These are phyloP conservation scores for Allacma fusca DNA, from an alignment of 2,888 invertebrate species.

Conservation along the genomic window DNA sequence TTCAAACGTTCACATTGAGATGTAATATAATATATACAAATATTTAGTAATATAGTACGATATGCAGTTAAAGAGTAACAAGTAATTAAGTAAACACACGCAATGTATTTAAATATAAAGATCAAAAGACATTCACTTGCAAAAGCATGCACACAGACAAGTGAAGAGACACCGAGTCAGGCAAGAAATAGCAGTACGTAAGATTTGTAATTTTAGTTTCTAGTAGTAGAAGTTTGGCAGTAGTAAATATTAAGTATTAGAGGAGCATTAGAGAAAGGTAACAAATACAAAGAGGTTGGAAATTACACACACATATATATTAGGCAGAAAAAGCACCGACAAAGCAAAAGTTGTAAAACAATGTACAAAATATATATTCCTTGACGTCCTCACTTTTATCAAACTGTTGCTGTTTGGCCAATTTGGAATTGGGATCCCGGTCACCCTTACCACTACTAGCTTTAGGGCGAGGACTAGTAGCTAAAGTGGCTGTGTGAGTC, in stretches of 20 bases:
- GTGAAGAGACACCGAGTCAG: not conserved
- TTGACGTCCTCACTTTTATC: slow-evolving; percentile 62
- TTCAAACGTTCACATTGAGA: slow-evolving; percentile 31
- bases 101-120: not conserved
- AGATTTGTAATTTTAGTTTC: not conserved
- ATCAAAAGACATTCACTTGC: slow-evolving; percentile 11
- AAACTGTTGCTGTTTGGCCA: slow-evolving; percentile 61
- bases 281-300: not conserved
- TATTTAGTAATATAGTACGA: not conserved
- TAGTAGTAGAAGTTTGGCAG: not conserved
- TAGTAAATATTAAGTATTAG: not conserved
- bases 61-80: not conserved
- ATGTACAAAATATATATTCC: slow-evolving; percentile 39
- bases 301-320: not conserved
- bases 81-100: not conserved
- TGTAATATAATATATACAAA: slow-evolving; percentile 13
- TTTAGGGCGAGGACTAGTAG: slow-evolving; percentile 62
- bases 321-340: slow-evolving; percentile 5
- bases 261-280: not conserved
- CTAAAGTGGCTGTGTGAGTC: slow-evolving; percentile 62
- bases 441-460: slow-evolving; percentile 62
- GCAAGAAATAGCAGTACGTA: not conserved
- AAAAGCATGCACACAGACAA: slow-evolving; percentile 13
- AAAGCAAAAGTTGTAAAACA: slow-evolving; percentile 25
- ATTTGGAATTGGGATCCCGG: slow-evolving; percentile 61